Conservation (phyloP, 2,888 invertebrate genomes). For the Graphium colonna region DNA sequence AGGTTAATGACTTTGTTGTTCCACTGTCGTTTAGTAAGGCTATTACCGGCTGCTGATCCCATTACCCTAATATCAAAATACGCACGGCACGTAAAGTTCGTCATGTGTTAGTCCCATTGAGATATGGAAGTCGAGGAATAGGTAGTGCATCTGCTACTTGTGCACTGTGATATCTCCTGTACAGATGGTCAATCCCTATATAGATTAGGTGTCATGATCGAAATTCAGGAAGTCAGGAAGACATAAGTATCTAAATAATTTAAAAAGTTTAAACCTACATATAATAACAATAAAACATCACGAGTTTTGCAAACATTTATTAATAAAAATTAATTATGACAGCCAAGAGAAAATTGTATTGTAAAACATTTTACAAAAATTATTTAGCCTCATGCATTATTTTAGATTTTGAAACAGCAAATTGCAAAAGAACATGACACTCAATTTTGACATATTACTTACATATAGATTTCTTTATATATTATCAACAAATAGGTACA, state of each 20-base stretch:
- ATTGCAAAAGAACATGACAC: neutral
- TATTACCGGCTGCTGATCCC: too few relatives aligned
- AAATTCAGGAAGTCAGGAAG: too few relatives aligned
- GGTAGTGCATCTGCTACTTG: too few relatives aligned
- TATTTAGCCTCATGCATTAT: slow-evolving; percentile 15
- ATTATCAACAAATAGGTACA: neutral
- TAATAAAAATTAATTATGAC: slow-evolving; percentile 19
- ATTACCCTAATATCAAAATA: too few relatives aligned
- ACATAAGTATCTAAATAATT: neutral
- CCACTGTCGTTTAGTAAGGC: too few relatives aligned
- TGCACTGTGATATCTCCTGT: too few relatives aligned
- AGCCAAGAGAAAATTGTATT: slow-evolving; percentile 17
- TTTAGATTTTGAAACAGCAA: slow-evolving; percentile 12
- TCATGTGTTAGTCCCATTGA: too few relatives aligned
- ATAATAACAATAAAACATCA: slow-evolving; percentile 7
- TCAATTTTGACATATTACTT: neutral
- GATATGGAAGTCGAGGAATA: too few relatives aligned
- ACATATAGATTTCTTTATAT: neutral
- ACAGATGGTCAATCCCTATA: too few relatives aligned
- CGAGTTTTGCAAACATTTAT: slow-evolving; percentile 20
- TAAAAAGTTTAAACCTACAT: neutral
- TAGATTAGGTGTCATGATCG: too few relatives aligned
- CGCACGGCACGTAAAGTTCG: too few relatives aligned
- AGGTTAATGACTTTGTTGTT: too few relatives aligned
- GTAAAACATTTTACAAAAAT: slow-evolving; percentile 17